Base-by-base conservation (phyloP, 2,113 vertebrate species). In the Otocyon megalotis region DNA sequence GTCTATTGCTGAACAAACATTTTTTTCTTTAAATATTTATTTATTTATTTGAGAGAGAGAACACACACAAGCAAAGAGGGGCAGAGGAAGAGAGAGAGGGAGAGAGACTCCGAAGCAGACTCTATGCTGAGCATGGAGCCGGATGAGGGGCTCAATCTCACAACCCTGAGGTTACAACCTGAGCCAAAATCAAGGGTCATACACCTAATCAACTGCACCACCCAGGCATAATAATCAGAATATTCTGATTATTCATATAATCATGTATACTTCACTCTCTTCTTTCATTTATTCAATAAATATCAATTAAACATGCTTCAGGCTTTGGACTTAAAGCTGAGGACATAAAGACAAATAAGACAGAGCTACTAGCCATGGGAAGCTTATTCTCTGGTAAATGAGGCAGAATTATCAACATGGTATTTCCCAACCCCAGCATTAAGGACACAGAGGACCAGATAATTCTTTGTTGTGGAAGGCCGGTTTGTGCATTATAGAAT, bases 281-380 rank as follows among this genome's bases (percentile, higher is more conserved):
- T 80, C 32, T 50, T 67, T 53, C 13, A 37, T 35, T 28, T 63
- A 85, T 67, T 94, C 35, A 96, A 12, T 56, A 96, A 88, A 92
- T 54, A 94, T n/a, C 63, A 81, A 2, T 8, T 43, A 67, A 81
- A 54, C 28, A 56, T 77, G 32, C 26, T 14, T 6, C 35, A 81
- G 56, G 60, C 22, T 92, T 83, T 90, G 24, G 16, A 62, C 20
- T 48, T 48, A 7, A 89, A 17, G 15, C 32, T n/a, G 14, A 90
- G 24, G 7, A 82, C 43, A 54, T 11, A 85, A 84, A 72, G 28
- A 60, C 35, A 82, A 74, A 32, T 58, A 74, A 88, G 81, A 60
- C 71, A 76, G 43, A 96, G 10, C 9, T 74, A 58, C 37, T 62
- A n/a, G 30, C n/a, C 56, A 48, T 6, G 12, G 19, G 16, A 84